A percentile compares a stretch with the other conserved stretches of the same genome.
phyloP scores from a whole-genome alignment of 2,888 invertebrate genomes.

The Hesperia comma region DNA sequence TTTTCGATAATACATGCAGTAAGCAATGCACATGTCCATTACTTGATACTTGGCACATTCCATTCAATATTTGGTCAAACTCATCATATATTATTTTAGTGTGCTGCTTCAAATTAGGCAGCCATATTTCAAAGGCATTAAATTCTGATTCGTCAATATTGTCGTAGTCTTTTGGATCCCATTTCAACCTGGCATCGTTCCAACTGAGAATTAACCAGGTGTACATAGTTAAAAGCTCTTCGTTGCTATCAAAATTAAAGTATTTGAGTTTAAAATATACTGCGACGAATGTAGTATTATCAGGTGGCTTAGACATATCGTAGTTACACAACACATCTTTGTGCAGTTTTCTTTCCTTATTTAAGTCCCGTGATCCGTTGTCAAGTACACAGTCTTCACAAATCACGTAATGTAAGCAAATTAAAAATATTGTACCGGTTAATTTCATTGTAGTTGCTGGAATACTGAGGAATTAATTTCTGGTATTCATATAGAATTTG shows the following conservation, averaged over 20 bases:
- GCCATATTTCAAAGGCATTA: conserved; percentile 42
- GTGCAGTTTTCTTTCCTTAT: conserved; percentile 10
- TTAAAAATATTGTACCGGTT: background rate
- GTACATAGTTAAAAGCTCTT: conserved; percentile 47
- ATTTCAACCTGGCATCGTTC: conserved; percentile 47
- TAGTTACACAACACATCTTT: background rate
- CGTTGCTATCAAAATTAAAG: conserved; percentile 49
- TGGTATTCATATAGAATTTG: background rate
- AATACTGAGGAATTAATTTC: background rate
- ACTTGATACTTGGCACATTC: conserved; percentile 43
- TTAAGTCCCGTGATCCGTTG: background rate
- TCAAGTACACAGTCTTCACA: background rate
- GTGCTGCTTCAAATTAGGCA: conserved; percentile 42
- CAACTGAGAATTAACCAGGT: conserved; percentile 45
- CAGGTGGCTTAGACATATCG: background rate
- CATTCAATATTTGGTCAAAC: conserved; percentile 21
- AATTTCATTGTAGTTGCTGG: conserved; percentile 7
- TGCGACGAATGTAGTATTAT: conserved; percentile 35
- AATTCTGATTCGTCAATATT: conserved; percentile 38
- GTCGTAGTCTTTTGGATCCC: conserved; percentile 47
- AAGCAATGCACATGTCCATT: conserved; percentile 46
- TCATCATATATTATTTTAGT: conserved; percentile 44
- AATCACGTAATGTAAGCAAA: background rate
- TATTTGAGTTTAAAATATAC: conserved; percentile 48
- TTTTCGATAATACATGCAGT: conserved; percentile 18